Evolutionary conservation across 2,113 vertebrate genomes (phyloP), one percentile per base, ranked within the genome.

Genomic region (Proteles cristata): DNA sequence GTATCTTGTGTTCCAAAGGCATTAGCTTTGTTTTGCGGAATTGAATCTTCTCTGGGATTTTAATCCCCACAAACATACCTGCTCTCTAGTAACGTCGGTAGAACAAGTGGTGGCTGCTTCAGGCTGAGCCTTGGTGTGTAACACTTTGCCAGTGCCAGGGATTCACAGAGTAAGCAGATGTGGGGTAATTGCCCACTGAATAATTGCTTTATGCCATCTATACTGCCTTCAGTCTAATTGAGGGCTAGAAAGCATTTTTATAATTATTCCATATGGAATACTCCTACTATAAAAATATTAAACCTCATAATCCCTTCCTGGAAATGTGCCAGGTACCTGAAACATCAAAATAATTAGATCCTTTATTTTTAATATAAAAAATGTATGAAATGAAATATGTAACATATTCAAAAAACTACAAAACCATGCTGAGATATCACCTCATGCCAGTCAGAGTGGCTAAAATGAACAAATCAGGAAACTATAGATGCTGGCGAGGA

Each of bases 21-120:
- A 95, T 82, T 69, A 33, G 17, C 55, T 90, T 90, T 97, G 88
- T 87, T 90, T 97, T 48, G 43, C 21, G 61, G 14, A 92, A 74
- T 43, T 87, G 31, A 76, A 71, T 80, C 65, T 86, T 96, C 48
- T 68, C 61, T 55, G 33, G 16, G 12, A 33, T 50, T 95, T 74
- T 92, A 83, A 79, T 92, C 19, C 43, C n/a, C 69, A 88, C 63
- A 39, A n/a, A n/a, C 11, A 10, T 82, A 21, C 68, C 7, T 5
- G 3, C 19, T 85, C 26, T 45, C 31, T 71, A 35, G 61, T 33
- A 93, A 92, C 0, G 0, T 53, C 9, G 39, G 6, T 45, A 45
- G 68, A n/a, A 23, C 25, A 45, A 45, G 4, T 45, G 11, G 16
- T 39, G 19, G 45, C n/a, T 45, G 21, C 7, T 92, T 65, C 25